phyloP scores from a whole-genome alignment of 2,113 vertebrate genomes.

The Origma solitaria region DNA sequence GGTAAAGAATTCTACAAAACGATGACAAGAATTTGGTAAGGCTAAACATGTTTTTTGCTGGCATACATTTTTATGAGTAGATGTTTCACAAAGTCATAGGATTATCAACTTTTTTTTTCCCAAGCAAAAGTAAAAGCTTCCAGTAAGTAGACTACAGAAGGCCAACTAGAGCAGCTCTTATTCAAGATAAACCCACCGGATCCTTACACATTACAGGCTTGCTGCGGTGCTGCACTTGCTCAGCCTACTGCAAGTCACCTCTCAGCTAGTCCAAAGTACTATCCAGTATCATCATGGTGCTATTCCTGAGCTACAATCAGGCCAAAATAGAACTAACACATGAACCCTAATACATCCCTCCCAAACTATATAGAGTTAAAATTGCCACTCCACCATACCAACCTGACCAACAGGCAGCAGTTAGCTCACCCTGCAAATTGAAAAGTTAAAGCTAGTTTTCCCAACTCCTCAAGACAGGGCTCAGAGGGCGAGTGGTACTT shows the following conservation, averaged over 20 bases:
- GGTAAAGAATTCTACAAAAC: accelerated
- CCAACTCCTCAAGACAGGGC: background rate
- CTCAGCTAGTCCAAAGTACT: background rate
- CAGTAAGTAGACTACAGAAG: background rate
- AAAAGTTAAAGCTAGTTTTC: background rate
- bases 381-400: background rate
- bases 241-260: background rate
- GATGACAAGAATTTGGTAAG: accelerated
- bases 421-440: background rate
- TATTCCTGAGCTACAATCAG: background rate
- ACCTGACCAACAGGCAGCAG: background rate
- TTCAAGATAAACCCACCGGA: background rate
- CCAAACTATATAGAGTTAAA: accelerated
- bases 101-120: background rate
- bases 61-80: background rate
- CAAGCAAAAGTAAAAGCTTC: background rate
- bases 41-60: background rate
- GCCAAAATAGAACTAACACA: background rate
- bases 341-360: background rate
- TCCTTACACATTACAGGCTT: background rate
- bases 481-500: background rate
- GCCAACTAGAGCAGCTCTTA: background rate
- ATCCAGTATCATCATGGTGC: accelerated
- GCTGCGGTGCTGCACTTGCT: background rate
- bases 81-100: background rate